Conservation (phyloP, 2,113 vertebrate genomes). For the Anoplopoma fimbria region DNA sequence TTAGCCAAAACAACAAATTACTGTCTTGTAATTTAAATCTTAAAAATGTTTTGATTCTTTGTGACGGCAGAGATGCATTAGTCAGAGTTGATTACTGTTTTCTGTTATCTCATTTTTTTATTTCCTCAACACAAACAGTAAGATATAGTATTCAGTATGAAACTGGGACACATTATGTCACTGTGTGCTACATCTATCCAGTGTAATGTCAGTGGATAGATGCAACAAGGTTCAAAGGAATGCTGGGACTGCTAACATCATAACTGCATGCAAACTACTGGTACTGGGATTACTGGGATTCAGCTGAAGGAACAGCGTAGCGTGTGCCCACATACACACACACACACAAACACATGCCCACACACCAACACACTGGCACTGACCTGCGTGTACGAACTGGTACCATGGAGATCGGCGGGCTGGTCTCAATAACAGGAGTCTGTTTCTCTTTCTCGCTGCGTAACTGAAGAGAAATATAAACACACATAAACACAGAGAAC, state of each 20-base stretch:
- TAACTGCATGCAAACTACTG: constrained; percentile 60
- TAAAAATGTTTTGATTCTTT: neutral
- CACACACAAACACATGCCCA: constrained; percentile 5
- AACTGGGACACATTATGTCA: constrained; percentile 24
- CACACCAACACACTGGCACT: constrained; percentile 68
- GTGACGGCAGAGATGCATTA: neutral
- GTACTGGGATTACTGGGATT: constrained; percentile 56
- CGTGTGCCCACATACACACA: constrained; percentile 44
- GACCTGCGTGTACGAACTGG: constrained; percentile 85
- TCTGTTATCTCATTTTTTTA: neutral
- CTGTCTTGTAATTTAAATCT: neutral
- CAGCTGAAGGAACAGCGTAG: constrained; percentile 50
- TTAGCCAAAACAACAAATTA: neutral
- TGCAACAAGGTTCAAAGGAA: constrained; percentile 24
- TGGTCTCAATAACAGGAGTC: constrained; percentile 83
- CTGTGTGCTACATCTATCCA: constrained; percentile 12
- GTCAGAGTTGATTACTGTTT: neutral
- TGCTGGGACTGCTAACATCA: constrained; percentile 46
- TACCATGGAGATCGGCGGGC: constrained; percentile 77
- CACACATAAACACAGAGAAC: constrained; percentile 71
- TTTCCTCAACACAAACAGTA: neutral
- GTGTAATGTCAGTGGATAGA: constrained; percentile 22
- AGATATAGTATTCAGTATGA: constrained; percentile 27
- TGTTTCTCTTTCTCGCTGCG: constrained; percentile 85
- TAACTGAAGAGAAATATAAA: constrained; percentile 80